These are phyloP conservation scores for Chrysolina americana DNA, from an alignment of 2,888 invertebrate species.

Conservation along the genomic window DNA sequence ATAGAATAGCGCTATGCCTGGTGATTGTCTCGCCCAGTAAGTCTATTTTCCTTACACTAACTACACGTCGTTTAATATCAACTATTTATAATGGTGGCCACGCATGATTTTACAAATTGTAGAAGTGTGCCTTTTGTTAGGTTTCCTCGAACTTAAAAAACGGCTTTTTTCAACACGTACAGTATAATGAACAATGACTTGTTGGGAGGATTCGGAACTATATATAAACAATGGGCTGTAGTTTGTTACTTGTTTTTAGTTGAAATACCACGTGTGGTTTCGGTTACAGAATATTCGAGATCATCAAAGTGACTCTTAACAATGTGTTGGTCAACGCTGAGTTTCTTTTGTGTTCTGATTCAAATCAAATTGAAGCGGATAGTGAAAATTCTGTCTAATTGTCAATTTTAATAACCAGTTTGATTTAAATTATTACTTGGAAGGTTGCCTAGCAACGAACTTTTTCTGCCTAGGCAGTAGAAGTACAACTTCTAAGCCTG, in stretches of 20 bases:
- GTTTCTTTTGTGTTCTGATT: too few relatives aligned
- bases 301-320: not conserved
- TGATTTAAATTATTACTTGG: too few relatives aligned
- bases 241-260: not conserved
- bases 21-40: constrained; percentile 67
- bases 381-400: too few relatives aligned
- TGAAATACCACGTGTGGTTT: not conserved
- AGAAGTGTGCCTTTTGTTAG: constrained; percentile 20
- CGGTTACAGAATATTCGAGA: not conserved
- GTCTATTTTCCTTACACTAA: constrained; percentile 57
- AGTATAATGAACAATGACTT: constrained; percentile 13
- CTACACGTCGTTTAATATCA: constrained; percentile 52
- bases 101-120: constrained; percentile 16
- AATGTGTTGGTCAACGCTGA: too few relatives aligned
- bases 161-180: constrained; percentile 17
- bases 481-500: too few relatives aligned
- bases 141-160: constrained; percentile 1
- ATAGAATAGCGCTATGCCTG: constrained; percentile 63
- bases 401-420: too few relatives aligned
- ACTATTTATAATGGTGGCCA: constrained; percentile 12
- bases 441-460: too few relatives aligned
- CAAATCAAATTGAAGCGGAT: too few relatives aligned
- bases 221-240: constrained; percentile 1
- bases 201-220: not conserved
- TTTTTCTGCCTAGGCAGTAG: too few relatives aligned